Base-by-base conservation (phyloP, 2,888 invertebrate genomes). In the Tineola bisselliella region DNA sequence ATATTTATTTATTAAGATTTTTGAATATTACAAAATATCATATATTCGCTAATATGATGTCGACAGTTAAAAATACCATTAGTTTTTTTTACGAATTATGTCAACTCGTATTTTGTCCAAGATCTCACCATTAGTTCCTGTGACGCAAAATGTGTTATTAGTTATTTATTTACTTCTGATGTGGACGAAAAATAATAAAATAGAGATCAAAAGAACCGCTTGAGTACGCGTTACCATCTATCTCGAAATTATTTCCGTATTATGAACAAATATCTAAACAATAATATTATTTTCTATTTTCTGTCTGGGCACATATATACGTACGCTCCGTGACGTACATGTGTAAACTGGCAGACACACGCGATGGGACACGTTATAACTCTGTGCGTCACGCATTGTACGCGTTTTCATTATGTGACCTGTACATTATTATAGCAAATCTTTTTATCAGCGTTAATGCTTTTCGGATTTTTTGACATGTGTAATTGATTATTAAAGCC, bases 131-230 rank as follows among this genome's bases (percentile, higher is more conserved):
- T 48, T 48, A 48, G 48, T 48, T 15, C 48, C n/a, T 3, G 13
- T 48, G 48, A 48, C 48, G 48, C 48, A 48, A 15, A 48, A 48
- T 48, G 48, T 43, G 8, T 17, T 48, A 48, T n/a, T 48, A 48
- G 48, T 48, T 48, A 48, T 48, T 48, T 54, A 54, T 54, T 54
- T 54, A 25, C 54, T 54, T 54, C 18, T 25, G 5, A 54, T 18
- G 18, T 54, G 54, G 54, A 54, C 54, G 54, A 54, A 58, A 58
- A 58, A 31, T 30, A 57, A 57, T 58, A 58, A 58, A 58, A 17
- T 33, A 33, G 17, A 58, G 58, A 58, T 58, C 31, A 58, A 58
- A 57, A 15, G 33, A 54, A 54, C 54, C 6, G 54, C 12, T 18
- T 25, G 54, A 54, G 25, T 25, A 25, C 25, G 25, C 25, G 25